Percentiles rank a stretch among this genome's conserved stretches.
phyloP scores from a whole-genome alignment of 2,888 invertebrate genomes.

The Perdita meconis region DNA sequence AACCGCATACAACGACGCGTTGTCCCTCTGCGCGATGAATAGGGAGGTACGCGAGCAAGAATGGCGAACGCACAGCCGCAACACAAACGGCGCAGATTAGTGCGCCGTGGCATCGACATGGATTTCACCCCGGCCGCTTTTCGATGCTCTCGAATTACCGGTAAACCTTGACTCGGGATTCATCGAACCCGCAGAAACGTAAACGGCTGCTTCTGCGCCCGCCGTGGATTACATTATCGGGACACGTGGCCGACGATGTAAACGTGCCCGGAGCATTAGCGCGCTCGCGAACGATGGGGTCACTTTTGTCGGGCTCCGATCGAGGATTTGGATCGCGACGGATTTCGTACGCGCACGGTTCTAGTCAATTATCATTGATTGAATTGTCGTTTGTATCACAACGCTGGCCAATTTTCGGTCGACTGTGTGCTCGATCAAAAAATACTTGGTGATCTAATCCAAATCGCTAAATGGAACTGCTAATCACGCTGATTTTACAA shows the following conservation, averaged over 20 bases:
- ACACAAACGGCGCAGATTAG: slow-evolving; percentile 49
- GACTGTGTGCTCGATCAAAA: no score
- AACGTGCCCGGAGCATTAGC: background rate
- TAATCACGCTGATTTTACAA: no score
- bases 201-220: slow-evolving; percentile 43
- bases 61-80: slow-evolving; percentile 20
- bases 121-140: slow-evolving; percentile 60
- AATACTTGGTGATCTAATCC: no score
- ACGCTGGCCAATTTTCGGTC: no score
- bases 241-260: background rate
- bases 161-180: slow-evolving; percentile 69
- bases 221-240: slow-evolving; percentile 26
- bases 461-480: no score
- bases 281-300: background rate
- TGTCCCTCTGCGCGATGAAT: slow-evolving; percentile 9
- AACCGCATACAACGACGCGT: slow-evolving; percentile 49
- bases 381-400: no score
- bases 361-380: no score
- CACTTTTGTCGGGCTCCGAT: no score
- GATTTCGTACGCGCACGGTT: no score
- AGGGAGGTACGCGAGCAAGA: slow-evolving; percentile 36
- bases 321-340: no score
- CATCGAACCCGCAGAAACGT: slow-evolving; percentile 62
- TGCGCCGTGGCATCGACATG: slow-evolving; percentile 44
- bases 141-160: slow-evolving; percentile 65